These are phyloP conservation scores for Nesogale talazaci DNA, from an alignment of 2,113 vertebrate species.

Conservation along the genomic window DNA sequence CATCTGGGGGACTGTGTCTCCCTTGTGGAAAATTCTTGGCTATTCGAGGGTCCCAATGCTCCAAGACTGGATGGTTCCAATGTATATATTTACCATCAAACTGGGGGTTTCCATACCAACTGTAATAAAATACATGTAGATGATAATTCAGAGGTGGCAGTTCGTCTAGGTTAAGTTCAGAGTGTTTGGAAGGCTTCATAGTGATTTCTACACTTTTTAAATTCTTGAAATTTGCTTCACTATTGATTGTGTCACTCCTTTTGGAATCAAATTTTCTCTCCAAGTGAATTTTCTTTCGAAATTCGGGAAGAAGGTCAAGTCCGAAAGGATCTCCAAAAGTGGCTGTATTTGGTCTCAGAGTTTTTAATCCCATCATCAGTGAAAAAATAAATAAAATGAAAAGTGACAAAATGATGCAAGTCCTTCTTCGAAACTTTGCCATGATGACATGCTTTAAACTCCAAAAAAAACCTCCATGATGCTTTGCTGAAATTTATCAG, in stretches of 20 bases:
- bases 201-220: slow-evolving; percentile 70
- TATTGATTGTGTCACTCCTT: slow-evolving; percentile 77
- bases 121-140: slow-evolving; percentile 96
- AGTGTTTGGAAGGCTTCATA: slow-evolving; percentile 78
- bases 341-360: slow-evolving; percentile 89
- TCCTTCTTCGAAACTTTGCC: slow-evolving; percentile 94
- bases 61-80: slow-evolving; percentile 94
- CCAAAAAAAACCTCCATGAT: slow-evolving; percentile 58
- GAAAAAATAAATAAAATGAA: slow-evolving; percentile 92
- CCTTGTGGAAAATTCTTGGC: slow-evolving; percentile 92
- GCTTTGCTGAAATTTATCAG: slow-evolving; percentile 81
- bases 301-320: slow-evolving; percentile 86
- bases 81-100: slow-evolving; percentile 97
- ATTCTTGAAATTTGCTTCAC: slow-evolving; percentile 72
- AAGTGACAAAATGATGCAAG: slow-evolving; percentile 89
- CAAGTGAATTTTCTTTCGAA: slow-evolving; percentile 80
- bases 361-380: slow-evolving; percentile 92
- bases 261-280: slow-evolving; percentile 70
- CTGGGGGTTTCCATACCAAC: slow-evolving; percentile 96
- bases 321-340: slow-evolving; percentile 87
- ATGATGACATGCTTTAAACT: slow-evolving; percentile 91
- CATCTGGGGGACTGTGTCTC: slow-evolving; percentile 94
- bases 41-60: slow-evolving; percentile 96
- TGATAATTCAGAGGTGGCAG: slow-evolving; percentile 93
- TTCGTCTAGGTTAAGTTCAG: slow-evolving; percentile 83